Conservation (phyloP, 2,797 vertebrate genomes). For the Betta splendens region DNA sequence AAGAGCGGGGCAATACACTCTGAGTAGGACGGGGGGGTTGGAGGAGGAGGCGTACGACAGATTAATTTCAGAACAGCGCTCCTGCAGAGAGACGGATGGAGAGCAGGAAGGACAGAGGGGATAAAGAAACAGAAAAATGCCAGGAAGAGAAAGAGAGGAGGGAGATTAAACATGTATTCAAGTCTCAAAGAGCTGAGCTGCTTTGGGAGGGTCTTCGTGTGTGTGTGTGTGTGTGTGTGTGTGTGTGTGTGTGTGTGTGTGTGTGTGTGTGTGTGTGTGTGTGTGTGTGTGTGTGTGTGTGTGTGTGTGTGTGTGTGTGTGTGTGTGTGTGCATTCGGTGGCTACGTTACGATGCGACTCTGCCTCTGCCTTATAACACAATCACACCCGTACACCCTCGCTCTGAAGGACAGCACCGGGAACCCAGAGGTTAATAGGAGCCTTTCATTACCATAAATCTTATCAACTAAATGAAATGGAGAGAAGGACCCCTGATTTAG, state of each 20-base stretch:
- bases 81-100: constrained; percentile 64
- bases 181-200: constrained; percentile 51
- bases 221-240: constrained; percentile 13
- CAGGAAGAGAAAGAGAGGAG: constrained; percentile 50
- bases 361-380: constrained; percentile 32
- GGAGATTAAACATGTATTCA: constrained; percentile 75
- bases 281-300: constrained; percentile 17
- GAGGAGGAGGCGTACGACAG: constrained; percentile 71
- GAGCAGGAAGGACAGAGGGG: constrained; percentile 75
- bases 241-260: constrained; percentile 22
- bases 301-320: constrained; percentile 25
- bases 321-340: constrained; percentile 7
- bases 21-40: constrained; percentile 44
- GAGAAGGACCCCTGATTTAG: constrained; percentile 77
- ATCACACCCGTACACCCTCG: constrained; percentile 53
- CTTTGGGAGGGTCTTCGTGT: constrained; percentile 39
- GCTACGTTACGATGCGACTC: constrained; percentile 45
- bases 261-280: constrained; percentile 21
- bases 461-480: constrained; percentile 83
- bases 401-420: constrained; percentile 73
- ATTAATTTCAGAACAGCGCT: constrained; percentile 76
- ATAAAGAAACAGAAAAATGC: constrained; percentile 67
- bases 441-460: constrained; percentile 84
- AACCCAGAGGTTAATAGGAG: constrained; percentile 79
- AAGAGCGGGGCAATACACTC: constrained; percentile 30